Evolutionary conservation across 2,888 invertebrate species (phyloP).

Genomic region (Clusia tigrina): DNA sequence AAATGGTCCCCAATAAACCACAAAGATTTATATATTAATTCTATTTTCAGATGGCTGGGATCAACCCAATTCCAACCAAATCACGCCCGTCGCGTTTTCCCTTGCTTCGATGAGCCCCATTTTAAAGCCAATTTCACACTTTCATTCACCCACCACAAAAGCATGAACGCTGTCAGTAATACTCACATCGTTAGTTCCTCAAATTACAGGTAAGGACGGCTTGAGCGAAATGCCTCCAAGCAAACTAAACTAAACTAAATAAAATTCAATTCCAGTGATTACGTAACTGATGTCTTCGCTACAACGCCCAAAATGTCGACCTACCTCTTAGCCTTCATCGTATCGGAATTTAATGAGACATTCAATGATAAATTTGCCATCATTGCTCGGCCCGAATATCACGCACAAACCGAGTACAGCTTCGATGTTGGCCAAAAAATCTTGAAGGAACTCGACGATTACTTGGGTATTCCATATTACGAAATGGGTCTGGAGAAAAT

Average conservation of each 20-base stretch:
- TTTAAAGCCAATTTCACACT: conserved; percentile 74
- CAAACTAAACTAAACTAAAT: not conserved
- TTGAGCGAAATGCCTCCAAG: not conserved
- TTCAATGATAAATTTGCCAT: conserved; percentile 64
- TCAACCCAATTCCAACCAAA: conserved; percentile 77
- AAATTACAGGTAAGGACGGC: conserved; percentile 42
- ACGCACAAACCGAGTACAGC: conserved; percentile 73
- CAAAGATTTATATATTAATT: not conserved
- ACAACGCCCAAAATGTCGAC: conserved; percentile 75
- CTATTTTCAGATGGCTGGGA: conserved; percentile 67
- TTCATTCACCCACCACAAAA: conserved; percentile 57
- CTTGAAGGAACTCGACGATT: conserved; percentile 67
- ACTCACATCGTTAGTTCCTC: conserved; percentile 37
- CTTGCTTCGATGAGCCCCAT: conserved; percentile 81
- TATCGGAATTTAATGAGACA: conserved; percentile 68
- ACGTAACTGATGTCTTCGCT: conserved; percentile 50
- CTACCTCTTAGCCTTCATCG: conserved; percentile 81
- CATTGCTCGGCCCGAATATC: conserved; percentile 75
- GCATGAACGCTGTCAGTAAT: conserved; percentile 52
- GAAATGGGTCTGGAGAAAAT: conserved; percentile 72
- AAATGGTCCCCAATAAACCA: not conserved
- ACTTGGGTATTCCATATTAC: conserved; percentile 69
- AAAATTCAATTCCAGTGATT: conserved; percentile 30
- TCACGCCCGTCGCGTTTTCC: conserved; percentile 76
- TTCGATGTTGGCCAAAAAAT: conserved; percentile 69